Base-by-base conservation (phyloP, 1,140 invertebrate species). In the Acromyrmex charruanus region DNA sequence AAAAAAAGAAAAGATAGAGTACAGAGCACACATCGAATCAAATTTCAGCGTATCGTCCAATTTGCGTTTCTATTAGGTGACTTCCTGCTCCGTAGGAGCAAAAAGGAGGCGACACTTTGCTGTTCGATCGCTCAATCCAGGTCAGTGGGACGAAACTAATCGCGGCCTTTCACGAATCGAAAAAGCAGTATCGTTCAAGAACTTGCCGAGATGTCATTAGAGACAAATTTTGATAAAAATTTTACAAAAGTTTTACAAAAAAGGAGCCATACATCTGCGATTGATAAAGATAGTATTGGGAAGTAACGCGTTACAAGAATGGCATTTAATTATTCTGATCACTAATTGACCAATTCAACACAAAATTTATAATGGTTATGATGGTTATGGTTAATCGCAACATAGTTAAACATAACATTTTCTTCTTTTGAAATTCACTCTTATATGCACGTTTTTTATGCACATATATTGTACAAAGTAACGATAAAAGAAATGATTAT, bases 1-100 rank as follows among this genome's bases (percentile, higher is more conserved):
- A 28, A 72, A 39, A 75, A 21, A 58, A 16, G 2, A 58, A 59
- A 9, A 75, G 14, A 59, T 16, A 58, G 3, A n/a, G 31, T 39
- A 75, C 25, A 55, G 28, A 25, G 49, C 4, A 66, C 25, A 49
- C 25, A 28, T 80, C n/a, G 21, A 69, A 55, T 80, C 31, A 31
- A 80, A 80, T 69, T 80, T 68, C 63, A 55, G 25, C 55, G 18
- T 35, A 59, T 74, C 55, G 68, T n/a, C 39, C 49, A 79, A 65
- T 77, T 85, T 65, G 61, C 21, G 44, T 77, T 61, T 75, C 55
- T 59, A 84, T 84, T 21, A 65, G n/a, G 49, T n/a, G 25, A 66
- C 44, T 85, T 85, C 61, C 72, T 63, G 58, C 7, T 51, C 14
- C 10, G 14, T 28, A 21, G 18, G 12, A 31, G 28, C 14, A 31